Percentiles rank a stretch among this genome's conserved stretches.
phyloP scores from a whole-genome alignment of 2,888 invertebrate species.

The Pheosia gnoma region DNA sequence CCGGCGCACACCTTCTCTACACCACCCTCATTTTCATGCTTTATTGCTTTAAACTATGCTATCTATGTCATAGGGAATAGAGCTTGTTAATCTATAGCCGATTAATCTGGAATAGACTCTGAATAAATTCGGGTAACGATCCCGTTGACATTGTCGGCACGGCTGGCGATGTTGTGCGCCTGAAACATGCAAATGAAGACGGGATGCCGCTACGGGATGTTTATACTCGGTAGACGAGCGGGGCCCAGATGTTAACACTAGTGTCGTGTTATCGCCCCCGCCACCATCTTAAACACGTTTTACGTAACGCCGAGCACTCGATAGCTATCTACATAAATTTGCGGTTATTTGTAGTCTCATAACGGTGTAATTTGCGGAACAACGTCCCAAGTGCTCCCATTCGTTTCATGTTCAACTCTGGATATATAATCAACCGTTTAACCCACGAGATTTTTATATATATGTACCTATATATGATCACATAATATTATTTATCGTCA shows the following conservation, averaged over 20 bases:
- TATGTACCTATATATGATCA: too few species aligned
- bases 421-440: slow-evolving; percentile 60
- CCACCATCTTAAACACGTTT: slow-evolving; percentile 73
- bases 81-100: slow-evolving; percentile 34
- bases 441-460: slow-evolving; percentile 38
- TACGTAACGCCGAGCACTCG: slow-evolving; percentile 69
- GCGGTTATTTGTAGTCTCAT: slow-evolving; percentile 75
- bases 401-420: slow-evolving; percentile 60
- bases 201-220: slow-evolving; percentile 68
- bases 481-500: too few species aligned
- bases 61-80: slow-evolving; percentile 17
- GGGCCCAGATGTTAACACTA: slow-evolving; percentile 69
- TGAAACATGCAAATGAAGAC: slow-evolving; percentile 79
- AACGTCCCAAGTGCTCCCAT: slow-evolving; percentile 61
- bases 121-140: slow-evolving; percentile 67
- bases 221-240: slow-evolving; percentile 58
- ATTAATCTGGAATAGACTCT: slow-evolving; percentile 43
- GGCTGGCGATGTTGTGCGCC: slow-evolving; percentile 52
- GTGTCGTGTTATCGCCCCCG: slow-evolving; percentile 65
- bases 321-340: slow-evolving; percentile 79
- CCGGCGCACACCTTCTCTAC: too few species aligned
- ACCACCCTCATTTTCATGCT: slow-evolving; percentile 5
- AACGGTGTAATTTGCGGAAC: slow-evolving; percentile 72
- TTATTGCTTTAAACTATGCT: slow-evolving; percentile 8
- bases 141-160: slow-evolving; percentile 65